These are phyloP conservation scores for Drosophila aldrichi DNA, from an alignment of 2,888 invertebrate genomes.

Conservation along the genomic window DNA sequence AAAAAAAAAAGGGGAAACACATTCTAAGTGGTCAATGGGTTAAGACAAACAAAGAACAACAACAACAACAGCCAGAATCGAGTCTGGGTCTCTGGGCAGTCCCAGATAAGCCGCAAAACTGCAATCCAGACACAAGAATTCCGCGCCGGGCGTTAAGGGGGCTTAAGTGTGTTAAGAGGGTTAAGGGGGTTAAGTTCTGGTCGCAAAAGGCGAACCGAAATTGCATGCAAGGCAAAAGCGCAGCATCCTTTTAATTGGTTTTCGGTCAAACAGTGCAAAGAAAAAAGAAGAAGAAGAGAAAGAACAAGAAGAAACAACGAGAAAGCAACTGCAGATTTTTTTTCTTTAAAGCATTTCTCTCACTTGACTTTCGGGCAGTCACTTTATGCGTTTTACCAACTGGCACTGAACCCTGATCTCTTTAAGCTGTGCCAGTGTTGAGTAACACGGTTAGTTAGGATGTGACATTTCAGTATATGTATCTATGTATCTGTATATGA, in stretches of 20 bases:
- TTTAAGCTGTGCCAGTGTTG: background rate
- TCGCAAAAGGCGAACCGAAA: slow-evolving; percentile 48
- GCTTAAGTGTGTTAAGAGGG: slow-evolving; percentile 4
- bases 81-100: slow-evolving; percentile 47
- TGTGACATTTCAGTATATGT: no score
- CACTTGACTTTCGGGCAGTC: slow-evolving; percentile 27
- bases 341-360: slow-evolving; percentile 40
- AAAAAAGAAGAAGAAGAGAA: background rate
- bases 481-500: no score
- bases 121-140: slow-evolving; percentile 54
- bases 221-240: slow-evolving; percentile 49
- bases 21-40: slow-evolving; percentile 36
- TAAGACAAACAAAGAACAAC: slow-evolving; percentile 7
- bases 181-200: slow-evolving; percentile 22
- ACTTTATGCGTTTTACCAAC: background rate
- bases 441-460: background rate
- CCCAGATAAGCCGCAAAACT: slow-evolving; percentile 69
- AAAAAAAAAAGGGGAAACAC: background rate
- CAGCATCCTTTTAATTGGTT: slow-evolving; percentile 65
- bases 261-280: slow-evolving; percentile 48
- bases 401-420: background rate
- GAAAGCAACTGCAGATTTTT: slow-evolving; percentile 9
- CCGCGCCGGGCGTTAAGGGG: slow-evolving; percentile 16
- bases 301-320: background rate
- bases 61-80: slow-evolving; percentile 30